These are phyloP conservation scores for Ancistrus triradiatus DNA, from an alignment of 2,113 vertebrate genomes.

Conservation along the genomic window DNA sequence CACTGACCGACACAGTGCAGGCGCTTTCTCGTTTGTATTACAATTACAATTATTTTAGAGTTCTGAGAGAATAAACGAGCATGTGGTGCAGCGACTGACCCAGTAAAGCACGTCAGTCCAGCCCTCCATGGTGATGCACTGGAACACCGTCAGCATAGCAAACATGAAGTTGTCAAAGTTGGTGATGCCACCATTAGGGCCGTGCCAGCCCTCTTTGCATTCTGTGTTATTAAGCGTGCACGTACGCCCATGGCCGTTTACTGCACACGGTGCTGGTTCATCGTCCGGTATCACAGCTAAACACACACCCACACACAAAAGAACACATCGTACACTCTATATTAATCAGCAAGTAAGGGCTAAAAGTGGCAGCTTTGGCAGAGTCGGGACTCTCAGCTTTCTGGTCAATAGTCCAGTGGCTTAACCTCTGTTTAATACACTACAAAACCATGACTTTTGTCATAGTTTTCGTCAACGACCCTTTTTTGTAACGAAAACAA, in stretches of 20 bases:
- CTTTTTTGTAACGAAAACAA: too few relatives aligned
- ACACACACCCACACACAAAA: constrained; percentile 2
- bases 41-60: neutral
- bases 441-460: neutral
- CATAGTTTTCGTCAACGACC: too few relatives aligned
- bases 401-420: neutral
- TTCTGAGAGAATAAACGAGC: neutral
- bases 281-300: constrained; percentile 85
- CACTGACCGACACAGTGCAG: too few relatives aligned
- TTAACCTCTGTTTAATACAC: neutral
- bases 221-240: constrained; percentile 86
- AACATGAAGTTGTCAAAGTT: constrained; percentile 99
- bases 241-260: constrained; percentile 92
- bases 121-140: constrained; percentile 99
- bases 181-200: constrained; percentile 95
- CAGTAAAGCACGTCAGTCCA: constrained; percentile 99
- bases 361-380: too few relatives aligned
- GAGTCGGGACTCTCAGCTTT: too few relatives aligned
- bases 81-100: constrained; percentile 67
- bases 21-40: too few relatives aligned
- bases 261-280: constrained; percentile 92
- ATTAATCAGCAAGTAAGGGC: too few relatives aligned
- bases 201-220: constrained; percentile 93
- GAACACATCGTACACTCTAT: neutral
- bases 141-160: constrained; percentile 98